Conservation (phyloP, 2,113 vertebrate species). For the Junco hyemalis region DNA sequence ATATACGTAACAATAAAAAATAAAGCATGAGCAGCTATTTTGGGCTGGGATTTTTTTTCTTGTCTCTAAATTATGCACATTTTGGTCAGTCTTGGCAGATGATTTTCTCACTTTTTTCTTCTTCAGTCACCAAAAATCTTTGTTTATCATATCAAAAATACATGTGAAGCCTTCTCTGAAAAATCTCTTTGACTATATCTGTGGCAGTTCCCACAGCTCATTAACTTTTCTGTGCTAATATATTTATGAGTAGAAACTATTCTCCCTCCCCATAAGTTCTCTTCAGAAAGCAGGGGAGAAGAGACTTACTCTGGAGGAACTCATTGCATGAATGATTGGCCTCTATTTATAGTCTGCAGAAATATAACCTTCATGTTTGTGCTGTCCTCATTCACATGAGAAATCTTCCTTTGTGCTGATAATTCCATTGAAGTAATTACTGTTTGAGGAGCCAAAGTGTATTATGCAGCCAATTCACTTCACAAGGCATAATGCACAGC, state of each 20-base stretch:
- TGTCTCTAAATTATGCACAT: background rate
- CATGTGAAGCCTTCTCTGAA: background rate
- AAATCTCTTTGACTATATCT: background rate
- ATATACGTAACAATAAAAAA: background rate
- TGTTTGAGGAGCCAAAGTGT: background rate
- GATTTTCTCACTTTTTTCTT: background rate
- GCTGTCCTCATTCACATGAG: background rate
- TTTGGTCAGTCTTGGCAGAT: background rate
- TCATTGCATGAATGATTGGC: background rate
- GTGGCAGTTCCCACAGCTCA: background rate
- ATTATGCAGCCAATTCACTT: background rate
- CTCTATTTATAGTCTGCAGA: background rate
- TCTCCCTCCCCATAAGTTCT: background rate
- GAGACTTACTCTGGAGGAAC: background rate
- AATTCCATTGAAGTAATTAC: conserved; percentile 31
- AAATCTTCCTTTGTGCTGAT: background rate
- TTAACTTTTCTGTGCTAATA: background rate
- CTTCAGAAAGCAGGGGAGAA: background rate
- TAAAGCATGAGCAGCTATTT: background rate
- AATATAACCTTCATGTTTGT: background rate
- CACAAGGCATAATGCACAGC: background rate
- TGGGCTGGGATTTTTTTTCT: background rate
- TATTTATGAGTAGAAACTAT: background rate
- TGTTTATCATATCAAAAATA: background rate
- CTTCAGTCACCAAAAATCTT: background rate